Conservation (phyloP, 2,113 vertebrate species). For the Asarcornis scutulata region DNA sequence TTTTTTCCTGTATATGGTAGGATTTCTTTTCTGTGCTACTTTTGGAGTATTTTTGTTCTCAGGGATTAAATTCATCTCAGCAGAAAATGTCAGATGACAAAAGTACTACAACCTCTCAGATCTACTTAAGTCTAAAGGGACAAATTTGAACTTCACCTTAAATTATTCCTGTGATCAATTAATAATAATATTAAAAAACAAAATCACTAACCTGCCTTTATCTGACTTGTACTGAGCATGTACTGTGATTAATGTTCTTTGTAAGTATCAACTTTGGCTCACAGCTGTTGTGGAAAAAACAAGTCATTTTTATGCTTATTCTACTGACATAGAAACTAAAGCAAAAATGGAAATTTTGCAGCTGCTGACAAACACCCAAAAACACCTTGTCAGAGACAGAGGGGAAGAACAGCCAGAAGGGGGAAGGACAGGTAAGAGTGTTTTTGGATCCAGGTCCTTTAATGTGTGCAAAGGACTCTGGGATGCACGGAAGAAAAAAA, state of each 20-base stretch:
- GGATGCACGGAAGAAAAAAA: neutral
- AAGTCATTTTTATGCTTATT: neutral
- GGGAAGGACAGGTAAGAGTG: neutral
- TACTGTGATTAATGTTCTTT: neutral
- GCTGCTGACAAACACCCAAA: neutral
- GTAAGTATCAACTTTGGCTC: neutral
- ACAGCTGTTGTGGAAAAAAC: neutral
- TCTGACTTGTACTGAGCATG: neutral
- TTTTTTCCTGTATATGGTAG: neutral
- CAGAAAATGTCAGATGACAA: neutral
- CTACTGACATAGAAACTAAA: neutral
- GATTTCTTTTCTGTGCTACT: neutral
- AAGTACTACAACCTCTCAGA: neutral
- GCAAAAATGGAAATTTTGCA: neutral
- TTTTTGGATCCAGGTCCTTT: neutral
- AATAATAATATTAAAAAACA: neutral
- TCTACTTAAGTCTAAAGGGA: neutral
- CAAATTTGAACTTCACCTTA: neutral
- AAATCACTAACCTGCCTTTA: neutral
- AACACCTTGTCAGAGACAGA: neutral
- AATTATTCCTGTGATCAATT: slow-evolving; percentile 5
- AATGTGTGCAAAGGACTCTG: rapidly evolving
- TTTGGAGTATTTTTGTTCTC: neutral
- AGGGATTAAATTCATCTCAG: neutral
- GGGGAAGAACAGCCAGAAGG: neutral